Base-by-base conservation (phyloP, 2,888 invertebrate genomes). In the Linnaemya tessellans region DNA sequence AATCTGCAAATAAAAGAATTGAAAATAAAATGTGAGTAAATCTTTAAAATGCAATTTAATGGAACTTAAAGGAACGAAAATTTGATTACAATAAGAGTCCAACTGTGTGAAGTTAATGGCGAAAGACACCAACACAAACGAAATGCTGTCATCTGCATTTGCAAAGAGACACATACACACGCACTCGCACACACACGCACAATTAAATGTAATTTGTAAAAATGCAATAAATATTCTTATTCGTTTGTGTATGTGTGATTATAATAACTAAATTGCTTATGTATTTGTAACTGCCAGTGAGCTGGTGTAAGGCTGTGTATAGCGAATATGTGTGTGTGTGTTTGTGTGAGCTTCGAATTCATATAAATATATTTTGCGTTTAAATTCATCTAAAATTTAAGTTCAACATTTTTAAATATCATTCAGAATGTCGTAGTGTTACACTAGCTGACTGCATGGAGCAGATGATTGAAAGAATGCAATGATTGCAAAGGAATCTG, bases 341-440 rank as follows among this genome's bases (percentile, higher is more conserved):
- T 30, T 2, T 30, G 30, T 30, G 30, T 5, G 30, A 30, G 30
- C 54, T 65, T 30, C 22, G 25, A 49, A 73, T 38, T 43, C 54
- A 58, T 80, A 15, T 56, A 51, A 62, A 67, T 60, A 58, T 67
- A 51, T 58, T 30, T 30, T 67, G 49, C 73, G 20, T 15, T 80
- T 73, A 74, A 80, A 74, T 60, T 80, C 35, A 80, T 80, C 41
- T 74, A 67, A 80, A 80, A 80, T 74, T 74, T 74, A 74, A 80
- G 65, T 67, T 74, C 18, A 74, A 67, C 3, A 73, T 67, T 67
- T 80, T 65, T 58, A 49, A 73, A 60, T 30, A 67, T 65, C 65
- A 80, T 58, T 73, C 65, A 58, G 35, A 8, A 64, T 64, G 35
- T 15, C n/a, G 41, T 58, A 73, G 64, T 49, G 4, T 65, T 54